Percentiles rank a stretch among this genome's conserved stretches.
Evolutionary conservation across 2,113 vertebrate species (phyloP).

Genomic region (Sialia sialis): DNA sequence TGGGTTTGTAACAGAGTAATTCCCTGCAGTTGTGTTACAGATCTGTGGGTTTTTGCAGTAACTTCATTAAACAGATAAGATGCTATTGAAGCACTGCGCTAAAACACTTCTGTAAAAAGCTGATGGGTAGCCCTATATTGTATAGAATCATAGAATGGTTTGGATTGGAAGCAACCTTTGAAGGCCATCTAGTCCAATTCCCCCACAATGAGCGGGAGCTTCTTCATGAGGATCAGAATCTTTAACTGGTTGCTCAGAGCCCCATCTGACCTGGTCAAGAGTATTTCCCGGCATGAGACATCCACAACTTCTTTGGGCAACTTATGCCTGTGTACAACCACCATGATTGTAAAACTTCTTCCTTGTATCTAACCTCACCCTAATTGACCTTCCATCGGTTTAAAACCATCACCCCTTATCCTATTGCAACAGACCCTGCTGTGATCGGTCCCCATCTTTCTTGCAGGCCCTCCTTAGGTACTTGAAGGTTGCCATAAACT

Average conservation of each 20-base stretch:
- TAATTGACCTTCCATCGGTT: background rate
- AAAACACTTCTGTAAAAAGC: background rate
- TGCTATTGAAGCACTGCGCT: background rate
- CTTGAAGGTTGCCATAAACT: background rate
- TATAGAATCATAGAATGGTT: background rate
- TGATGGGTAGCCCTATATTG: background rate
- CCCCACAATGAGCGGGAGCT: background rate
- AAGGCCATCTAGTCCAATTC: background rate
- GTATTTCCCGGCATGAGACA: background rate
- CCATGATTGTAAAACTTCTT: background rate
- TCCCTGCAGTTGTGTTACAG: background rate
- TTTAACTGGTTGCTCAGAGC: background rate
- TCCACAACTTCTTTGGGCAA: background rate
- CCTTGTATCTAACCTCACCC: background rate
- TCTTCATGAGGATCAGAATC: background rate
- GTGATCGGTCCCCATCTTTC: background rate
- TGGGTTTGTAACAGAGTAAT: background rate
- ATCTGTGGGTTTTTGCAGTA: background rate
- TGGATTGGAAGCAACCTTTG: background rate
- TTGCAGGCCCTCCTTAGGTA: background rate
- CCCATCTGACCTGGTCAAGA: background rate
- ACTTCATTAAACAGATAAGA: background rate
- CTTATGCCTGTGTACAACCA: background rate
- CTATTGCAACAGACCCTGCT: background rate
- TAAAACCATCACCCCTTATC: background rate